phyloP scores from a whole-genome alignment of 2,797 vertebrate genomes.

The Trematomus bernacchii region DNA sequence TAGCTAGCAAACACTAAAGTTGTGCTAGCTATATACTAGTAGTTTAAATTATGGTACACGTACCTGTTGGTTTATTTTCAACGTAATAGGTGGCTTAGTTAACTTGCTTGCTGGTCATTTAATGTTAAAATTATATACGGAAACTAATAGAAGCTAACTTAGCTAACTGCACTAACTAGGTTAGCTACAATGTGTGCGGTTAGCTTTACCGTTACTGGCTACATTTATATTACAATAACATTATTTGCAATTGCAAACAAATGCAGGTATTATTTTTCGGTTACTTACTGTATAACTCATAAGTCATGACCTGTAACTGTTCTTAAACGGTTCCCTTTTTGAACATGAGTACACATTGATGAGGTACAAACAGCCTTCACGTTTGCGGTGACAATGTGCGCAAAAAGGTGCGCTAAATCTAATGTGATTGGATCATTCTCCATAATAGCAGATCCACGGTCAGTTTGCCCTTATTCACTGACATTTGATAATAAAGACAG shows the following conservation, averaged over 20 bases:
- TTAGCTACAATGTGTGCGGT: background rate
- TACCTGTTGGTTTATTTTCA: background rate
- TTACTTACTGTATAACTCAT: too few relatives aligned
- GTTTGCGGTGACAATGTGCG: too few relatives aligned
- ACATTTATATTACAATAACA: too few relatives aligned
- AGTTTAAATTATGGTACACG: background rate
- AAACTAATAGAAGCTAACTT: background rate
- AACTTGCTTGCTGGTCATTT: background rate
- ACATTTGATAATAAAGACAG: too few relatives aligned
- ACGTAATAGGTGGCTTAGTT: background rate
- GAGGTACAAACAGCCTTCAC: too few relatives aligned
- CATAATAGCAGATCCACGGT: background rate
- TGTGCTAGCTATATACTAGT: background rate
- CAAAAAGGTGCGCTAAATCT: background rate
- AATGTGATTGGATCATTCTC: slow-evolving; percentile 4
- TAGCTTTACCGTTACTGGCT: background rate
- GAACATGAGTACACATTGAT: too few relatives aligned
- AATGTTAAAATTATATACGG: background rate
- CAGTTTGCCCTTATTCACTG: background rate
- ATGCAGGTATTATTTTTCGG: too few relatives aligned
- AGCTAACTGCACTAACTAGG: background rate
- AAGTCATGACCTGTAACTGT: too few relatives aligned
- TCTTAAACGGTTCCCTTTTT: too few relatives aligned
- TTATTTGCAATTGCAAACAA: too few relatives aligned
- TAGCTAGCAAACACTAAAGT: background rate